These are phyloP conservation scores for Ypsolopha scabrella DNA, from an alignment of 2,888 invertebrate species.

Conservation along the genomic window DNA sequence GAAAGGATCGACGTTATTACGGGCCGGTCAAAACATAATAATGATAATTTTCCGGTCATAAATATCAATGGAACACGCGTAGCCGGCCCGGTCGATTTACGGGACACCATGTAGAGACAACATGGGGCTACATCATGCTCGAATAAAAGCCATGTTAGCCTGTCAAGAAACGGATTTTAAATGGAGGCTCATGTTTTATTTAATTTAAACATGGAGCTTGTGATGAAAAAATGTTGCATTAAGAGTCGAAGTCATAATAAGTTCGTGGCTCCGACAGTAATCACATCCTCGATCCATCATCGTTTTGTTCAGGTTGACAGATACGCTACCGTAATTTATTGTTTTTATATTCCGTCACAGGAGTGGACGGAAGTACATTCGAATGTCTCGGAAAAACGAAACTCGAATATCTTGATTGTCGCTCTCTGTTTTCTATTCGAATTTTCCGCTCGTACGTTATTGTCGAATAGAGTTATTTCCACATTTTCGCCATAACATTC, in stretches of 20 bases:
- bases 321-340: too few species aligned
- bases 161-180: background rate
- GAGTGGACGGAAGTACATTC: too few species aligned
- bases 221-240: background rate
- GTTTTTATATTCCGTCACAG: too few species aligned
- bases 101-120: constrained; percentile 1
- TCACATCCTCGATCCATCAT: too few species aligned
- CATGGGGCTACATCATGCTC: background rate
- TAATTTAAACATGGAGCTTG: background rate
- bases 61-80: constrained; percentile 59
- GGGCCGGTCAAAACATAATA: constrained; percentile 48
- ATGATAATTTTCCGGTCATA: constrained; percentile 60
- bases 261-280: too few species aligned
- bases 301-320: too few species aligned
- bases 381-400: too few species aligned
- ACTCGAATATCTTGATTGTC: too few species aligned
- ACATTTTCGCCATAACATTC: too few species aligned
- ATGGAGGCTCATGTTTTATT: background rate
- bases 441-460: too few species aligned
- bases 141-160: background rate
- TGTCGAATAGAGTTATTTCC: too few species aligned
- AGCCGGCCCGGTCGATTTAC: constrained; percentile 13
- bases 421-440: too few species aligned
- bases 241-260: background rate
- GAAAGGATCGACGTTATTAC: constrained; percentile 31